phyloP scores from a whole-genome alignment of 1,140 invertebrate genomes.

The Limonius californicus region DNA sequence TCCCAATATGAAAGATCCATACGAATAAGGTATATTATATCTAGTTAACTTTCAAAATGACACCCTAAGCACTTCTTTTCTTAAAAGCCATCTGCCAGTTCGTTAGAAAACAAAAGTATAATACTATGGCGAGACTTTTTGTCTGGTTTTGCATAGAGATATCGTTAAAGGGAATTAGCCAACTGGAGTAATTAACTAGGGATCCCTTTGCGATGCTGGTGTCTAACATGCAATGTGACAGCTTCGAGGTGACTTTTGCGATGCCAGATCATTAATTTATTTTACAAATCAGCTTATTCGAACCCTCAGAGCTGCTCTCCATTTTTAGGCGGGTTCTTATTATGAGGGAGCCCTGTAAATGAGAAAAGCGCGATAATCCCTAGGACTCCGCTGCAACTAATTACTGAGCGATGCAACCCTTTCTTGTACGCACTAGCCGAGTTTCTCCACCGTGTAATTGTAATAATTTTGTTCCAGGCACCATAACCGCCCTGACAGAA shows the following conservation, averaged over 20 bases:
- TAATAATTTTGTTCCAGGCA: background rate
- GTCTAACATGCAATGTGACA: constrained; percentile 46
- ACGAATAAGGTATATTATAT: too few species aligned
- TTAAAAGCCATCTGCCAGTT: too few species aligned
- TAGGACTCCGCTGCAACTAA: constrained; percentile 37
- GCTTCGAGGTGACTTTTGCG: constrained; percentile 43
- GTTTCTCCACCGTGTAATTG: constrained; percentile 9
- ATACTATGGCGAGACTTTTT: too few species aligned
- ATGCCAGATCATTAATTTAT: constrained; percentile 46
- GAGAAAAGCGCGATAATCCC: constrained; percentile 42
- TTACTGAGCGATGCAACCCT: constrained; percentile 35
- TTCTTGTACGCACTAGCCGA: constrained; percentile 6
- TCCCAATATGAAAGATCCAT: too few species aligned
- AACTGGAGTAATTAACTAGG: constrained; percentile 42
- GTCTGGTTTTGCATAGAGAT: constrained; percentile 39
- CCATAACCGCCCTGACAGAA: background rate
- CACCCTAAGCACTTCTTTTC: too few species aligned
- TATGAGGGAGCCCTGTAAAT: constrained; percentile 39
- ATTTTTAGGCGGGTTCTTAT: constrained; percentile 40
- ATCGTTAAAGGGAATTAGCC: constrained; percentile 42
- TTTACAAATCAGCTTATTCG: constrained; percentile 46
- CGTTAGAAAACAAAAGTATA: too few species aligned
- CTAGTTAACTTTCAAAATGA: too few species aligned
- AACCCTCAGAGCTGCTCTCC: constrained; percentile 37
- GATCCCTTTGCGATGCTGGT: constrained; percentile 29